Base-by-base conservation (phyloP, 1,140 invertebrate species). In the Drosophila funebris region DNA sequence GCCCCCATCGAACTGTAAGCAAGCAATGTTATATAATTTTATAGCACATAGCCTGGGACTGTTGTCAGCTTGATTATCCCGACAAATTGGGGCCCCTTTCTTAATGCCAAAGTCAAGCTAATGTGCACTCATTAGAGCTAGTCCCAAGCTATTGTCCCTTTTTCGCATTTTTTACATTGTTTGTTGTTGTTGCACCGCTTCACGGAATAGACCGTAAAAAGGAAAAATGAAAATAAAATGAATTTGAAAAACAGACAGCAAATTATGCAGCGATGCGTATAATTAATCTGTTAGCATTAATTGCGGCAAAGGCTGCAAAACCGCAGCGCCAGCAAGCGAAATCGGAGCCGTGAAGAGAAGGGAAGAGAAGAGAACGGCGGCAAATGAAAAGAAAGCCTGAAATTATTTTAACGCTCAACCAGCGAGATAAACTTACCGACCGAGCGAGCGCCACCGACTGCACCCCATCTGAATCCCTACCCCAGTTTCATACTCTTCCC, bases 271-370 rank as follows among this genome's bases (percentile, higher is more conserved):
- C 82, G 78, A 87, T 71, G 83, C 83, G 83, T 87, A 88, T 88
- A 87, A 87, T 88, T 87, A 87, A 87, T 87, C 83, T 88, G 72
- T 83, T 78, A 70, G 83, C 83, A 87, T 87, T 87, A 87, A 87
- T 88, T 87, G 83, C 75, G 76, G 78, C 64, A 88, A 76, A 50
- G 73, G 76, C 80, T 73, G 76, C 50, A 72, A 79, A 78, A 76
- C 82, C 74, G 74, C 78, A 88, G 69, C 62, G 69, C 61, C 37
- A 67, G 43, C 60, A 50, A 18, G 29, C 39, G 13, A 52, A 31
- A 48, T 48, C 11, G 1, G 33, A 13, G 33, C 2, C 8, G 29
- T 31, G 20, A 11, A 24, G 41, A 20, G 18, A 11, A 4, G 41
- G 11, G 2, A 20, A 9, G 4, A 16, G 20, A 8, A 2, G 48